Evolutionary conservation across 1,140 invertebrate genomes (phyloP).

Genomic region (Bombus sibiricus): DNA sequence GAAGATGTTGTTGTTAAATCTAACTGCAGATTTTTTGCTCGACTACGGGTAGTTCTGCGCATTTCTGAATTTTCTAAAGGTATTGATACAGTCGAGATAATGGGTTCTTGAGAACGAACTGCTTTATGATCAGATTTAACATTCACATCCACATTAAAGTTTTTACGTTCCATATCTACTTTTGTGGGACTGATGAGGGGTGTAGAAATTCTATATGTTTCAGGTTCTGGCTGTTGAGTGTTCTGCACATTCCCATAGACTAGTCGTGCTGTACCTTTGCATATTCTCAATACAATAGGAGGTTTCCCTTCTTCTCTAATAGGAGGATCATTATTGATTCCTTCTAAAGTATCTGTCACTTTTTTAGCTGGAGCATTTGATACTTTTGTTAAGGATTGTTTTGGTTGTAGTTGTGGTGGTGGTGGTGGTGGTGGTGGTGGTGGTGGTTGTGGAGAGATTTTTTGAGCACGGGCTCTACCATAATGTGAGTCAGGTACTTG

Average conservation of each 20-base stretch:
- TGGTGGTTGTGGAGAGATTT: conserved; percentile 71
- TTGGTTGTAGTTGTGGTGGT: conserved; percentile 68
- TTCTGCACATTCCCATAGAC: conserved; percentile 77
- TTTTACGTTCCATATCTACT: conserved; percentile 69
- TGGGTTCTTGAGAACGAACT: conserved; percentile 66
- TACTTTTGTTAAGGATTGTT: conserved; percentile 72
- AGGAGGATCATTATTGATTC: conserved; percentile 51
- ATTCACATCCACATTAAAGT: conserved; percentile 58
- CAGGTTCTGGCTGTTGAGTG: conserved; percentile 69
- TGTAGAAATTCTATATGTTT: conserved; percentile 77
- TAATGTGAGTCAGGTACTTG: conserved; percentile 79
- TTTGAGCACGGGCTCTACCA: conserved; percentile 67
- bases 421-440: conserved; percentile 64
- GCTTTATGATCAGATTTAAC: conserved; percentile 63
- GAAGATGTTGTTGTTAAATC: conserved; percentile 63
- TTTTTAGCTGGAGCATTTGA: conserved; percentile 63
- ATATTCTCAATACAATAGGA: conserved; percentile 87
- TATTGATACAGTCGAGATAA: conserved; percentile 76
- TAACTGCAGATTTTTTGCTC: conserved; percentile 76
- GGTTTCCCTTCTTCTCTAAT: conserved; percentile 83
- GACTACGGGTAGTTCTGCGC: conserved; percentile 78
- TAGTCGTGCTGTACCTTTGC: conserved; percentile 85
- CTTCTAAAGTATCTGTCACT: conserved; percentile 66
- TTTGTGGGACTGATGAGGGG: conserved; percentile 70
- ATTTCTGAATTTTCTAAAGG: conserved; percentile 78